phyloP scores from a whole-genome alignment of 1,140 invertebrate genomes.

The Drosophila lini region DNA sequence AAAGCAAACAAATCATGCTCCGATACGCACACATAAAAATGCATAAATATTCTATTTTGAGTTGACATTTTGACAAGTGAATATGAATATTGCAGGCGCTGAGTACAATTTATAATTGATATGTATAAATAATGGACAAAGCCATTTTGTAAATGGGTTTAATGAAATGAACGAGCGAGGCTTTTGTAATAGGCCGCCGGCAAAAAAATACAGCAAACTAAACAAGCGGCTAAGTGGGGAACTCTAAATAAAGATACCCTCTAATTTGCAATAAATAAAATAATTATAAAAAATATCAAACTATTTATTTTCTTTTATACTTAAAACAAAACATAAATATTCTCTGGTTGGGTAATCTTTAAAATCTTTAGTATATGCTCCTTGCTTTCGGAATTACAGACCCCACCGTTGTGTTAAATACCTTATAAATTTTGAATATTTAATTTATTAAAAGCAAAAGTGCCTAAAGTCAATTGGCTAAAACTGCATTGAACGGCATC shows the following conservation, averaged over 20 bases:
- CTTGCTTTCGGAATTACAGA: not conserved
- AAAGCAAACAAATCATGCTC: conserved; percentile 52
- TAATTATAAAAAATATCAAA: no score
- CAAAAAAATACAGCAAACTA: conserved; percentile 19
- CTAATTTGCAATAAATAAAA: not conserved
- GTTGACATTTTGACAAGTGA: conserved; percentile 78
- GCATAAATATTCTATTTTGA: conserved; percentile 79
- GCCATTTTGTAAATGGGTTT: conserved; percentile 49
- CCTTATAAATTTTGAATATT: conserved; percentile 8
- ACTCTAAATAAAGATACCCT: not conserved
- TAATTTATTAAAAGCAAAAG: conserved; percentile 19
- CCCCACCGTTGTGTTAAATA: not conserved
- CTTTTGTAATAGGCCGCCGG: conserved; percentile 16
- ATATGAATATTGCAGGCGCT: conserved; percentile 69
- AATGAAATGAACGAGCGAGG: conserved; percentile 48
- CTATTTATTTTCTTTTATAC: no score
- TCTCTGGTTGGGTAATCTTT: no score
- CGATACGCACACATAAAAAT: conserved; percentile 52
- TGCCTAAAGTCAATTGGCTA: conserved; percentile 5
- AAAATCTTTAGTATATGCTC: not conserved
- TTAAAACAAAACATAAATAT: not conserved
- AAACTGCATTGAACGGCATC: conserved; percentile 11
- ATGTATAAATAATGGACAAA: conserved; percentile 47
- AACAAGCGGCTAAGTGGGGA: not conserved
- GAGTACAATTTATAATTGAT: conserved; percentile 67